Evolutionary conservation across 2,797 vertebrate species (phyloP), one percentile per base, ranked within the genome.

Genomic region (Chaenodraco wilsoni): DNA sequence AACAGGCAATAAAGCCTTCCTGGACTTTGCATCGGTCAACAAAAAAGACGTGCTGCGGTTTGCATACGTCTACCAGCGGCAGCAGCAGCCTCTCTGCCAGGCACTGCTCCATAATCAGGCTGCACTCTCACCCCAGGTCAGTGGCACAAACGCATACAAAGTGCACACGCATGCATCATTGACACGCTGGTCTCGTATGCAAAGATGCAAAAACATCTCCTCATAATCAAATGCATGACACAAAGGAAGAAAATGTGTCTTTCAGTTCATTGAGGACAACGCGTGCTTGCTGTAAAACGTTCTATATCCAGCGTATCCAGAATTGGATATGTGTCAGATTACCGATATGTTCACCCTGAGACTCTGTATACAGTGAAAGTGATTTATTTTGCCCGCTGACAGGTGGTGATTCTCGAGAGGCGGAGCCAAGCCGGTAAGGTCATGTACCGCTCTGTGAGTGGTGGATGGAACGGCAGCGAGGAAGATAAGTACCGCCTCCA

Each of bases 381-480:
- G 48, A 5, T 37, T 64, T 59, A 65, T 61, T 33, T 7, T 68
- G 54, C 11, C n/a, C 31, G 3, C 62, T 66, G 55, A n/a, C 91
- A 99, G 98, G 96, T 99, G 84, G 95, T 97, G 75, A 93, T 99
- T 84, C 89, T 99, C 54, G 97, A 99, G 92, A 94, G 97, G 65
- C 94, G 96, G 19, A 98, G 95, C 77, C 94, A 91, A 0, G 92
- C 94, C 0, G 97, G 97, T 1, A 95, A 95, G 78, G 95, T 96
- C 0, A 85, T 94, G 11, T 99, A 95, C 78, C 96, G 93, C 87
- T 93, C 93, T 15, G 76, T 99, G 84, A 93, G 93, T 7, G 91
- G 95, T 0, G 93, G 96, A 81, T 99, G 98, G 98, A 96, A 95
- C 0, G 97, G 98, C 63, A 98, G 95, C 3, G 95, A 96, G 40